Base-by-base conservation (phyloP, 2,797 vertebrate species). In the Notolepis coatsorum region DNA sequence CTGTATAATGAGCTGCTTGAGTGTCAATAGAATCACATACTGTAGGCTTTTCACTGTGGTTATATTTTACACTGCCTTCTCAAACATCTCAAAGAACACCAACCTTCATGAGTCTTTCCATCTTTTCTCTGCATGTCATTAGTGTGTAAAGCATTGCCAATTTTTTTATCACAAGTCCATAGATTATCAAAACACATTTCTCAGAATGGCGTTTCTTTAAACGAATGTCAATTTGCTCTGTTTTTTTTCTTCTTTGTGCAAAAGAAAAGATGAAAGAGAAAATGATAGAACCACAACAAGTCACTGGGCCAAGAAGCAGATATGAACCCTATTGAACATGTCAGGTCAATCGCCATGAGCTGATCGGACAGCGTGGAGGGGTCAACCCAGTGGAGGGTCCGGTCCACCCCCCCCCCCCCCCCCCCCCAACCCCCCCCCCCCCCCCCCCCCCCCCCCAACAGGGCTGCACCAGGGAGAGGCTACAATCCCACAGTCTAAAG, bases 261-360 rank as follows among this genome's bases (percentile, higher is more conserved):
- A 92, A 85, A 90, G 90, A 92, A 93, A 93, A 92, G 92, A 93
- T 94, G 93, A 84, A 92, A 93, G 93, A 89, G 81, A 81, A 88
- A 59, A 37, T 37, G n/a, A 63, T 81, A 82, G 68, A 77, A 84
- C 78, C 89, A 86, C 88, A 87, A 91, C 89, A 91, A 88, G 78
- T 85, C 86, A 91, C 84, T 86, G 87, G 91, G 89, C 80, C 88
- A 89, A 91, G 89, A 89, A 88, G 86, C 88, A 93, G 92, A 90
- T 94, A 94, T 94, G 93, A 94, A 94, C 93, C 93, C 93, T 94
- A 94, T 94, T 94, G 93, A 94, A 94, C 89, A 92, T 89, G 86
- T 89, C 84, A 86, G 83, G 86, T 89, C 88, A 85, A 80, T 59
- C 43, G 61, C 61, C 50, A 87, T 77, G 65, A 84, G 86, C 79